Base-by-base conservation (phyloP, 2,113 vertebrate genomes). In the Laticauda colubrina region DNA sequence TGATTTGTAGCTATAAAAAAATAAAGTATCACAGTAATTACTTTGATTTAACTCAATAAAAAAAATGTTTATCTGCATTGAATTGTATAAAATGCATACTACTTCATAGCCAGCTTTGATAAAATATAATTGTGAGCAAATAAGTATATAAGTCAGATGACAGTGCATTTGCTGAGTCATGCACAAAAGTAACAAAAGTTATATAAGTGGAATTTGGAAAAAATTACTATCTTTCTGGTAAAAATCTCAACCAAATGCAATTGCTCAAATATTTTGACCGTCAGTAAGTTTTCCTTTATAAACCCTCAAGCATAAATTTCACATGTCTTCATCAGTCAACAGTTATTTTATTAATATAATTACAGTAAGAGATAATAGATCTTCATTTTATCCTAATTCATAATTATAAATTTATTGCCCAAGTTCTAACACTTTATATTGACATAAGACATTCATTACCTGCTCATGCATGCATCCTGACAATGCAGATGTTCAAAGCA, bases 281-380 rank as follows among this genome's bases (percentile, higher is more conserved):
- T 92, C 91, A 94, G 95, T 87, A 90, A 90, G 87, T 94, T 88
- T 94, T 96, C 91, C 93, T 96, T 95, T 96, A 89, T 90, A 93
- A 29, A 96, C 96, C 95, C 95, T 95, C 85, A 61, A 96, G 95
- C 95, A 96, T 93, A 95, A 96, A 93, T 95, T 95, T 92, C 93
- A 95, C 75, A 93, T 94, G 90, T 96, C 90, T 96, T 96, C 93
- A 95, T 96, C 96, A 95, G 87, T 96, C 96, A 97, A 86, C 94
- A 96, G 61, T 93, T 90, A 92, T 96, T 96, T 94, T 94, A 96
- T 97, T 97, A 94, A 95, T 95, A 1, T 95, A 96, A 97, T 97
- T 97, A 94, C 29, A 92, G 6, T 95, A 93, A 93, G 93, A 89
- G 94, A 94, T 92, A 94, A 56, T 92, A 95, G 81, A 59, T 95